Evolutionary conservation across 2,888 invertebrate species (phyloP).

Genomic region (Pristionchus mayeri): DNA sequence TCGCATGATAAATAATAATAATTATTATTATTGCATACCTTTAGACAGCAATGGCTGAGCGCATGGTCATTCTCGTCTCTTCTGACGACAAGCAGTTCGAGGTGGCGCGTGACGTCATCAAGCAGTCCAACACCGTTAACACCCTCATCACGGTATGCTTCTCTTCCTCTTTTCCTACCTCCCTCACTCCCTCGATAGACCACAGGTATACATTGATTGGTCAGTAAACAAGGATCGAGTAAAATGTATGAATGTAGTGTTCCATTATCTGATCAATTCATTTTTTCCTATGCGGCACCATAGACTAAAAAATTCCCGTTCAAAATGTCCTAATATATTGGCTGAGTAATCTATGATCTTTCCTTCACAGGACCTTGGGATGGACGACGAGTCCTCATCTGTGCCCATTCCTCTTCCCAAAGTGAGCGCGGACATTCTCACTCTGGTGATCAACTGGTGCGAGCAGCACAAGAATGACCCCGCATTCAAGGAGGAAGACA

Average conservation of each 20-base stretch:
- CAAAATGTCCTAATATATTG: background rate
- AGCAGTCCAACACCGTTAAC: conserved; percentile 96
- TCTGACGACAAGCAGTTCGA: conserved; percentile 95
- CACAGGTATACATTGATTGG: too few relatives aligned
- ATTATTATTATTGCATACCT: too few relatives aligned
- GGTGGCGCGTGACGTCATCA: conserved; percentile 94
- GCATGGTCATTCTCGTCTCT: conserved; percentile 84
- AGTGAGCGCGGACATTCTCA: background rate
- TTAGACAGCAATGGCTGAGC: too few relatives aligned
- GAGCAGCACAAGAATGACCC: background rate
- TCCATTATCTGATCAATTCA: background rate
- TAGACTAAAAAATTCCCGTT: background rate
- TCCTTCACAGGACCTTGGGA: conserved; percentile 2
- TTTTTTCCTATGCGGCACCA: background rate
- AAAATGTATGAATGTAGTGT: too few relatives aligned
- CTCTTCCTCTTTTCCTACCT: background rate
- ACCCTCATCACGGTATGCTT: conserved; percentile 84
- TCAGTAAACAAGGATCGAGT: too few relatives aligned
- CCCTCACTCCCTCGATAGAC: too few relatives aligned
- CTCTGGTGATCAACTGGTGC: background rate
- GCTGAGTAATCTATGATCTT: background rate
- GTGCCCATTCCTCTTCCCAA: conserved; percentile 22
- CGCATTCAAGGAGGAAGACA: background rate
- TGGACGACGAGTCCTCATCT: conserved; percentile 11
- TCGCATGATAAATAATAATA: too few relatives aligned